Base-by-base conservation (phyloP, 2,797 vertebrate species). In the Etheostoma perlongum region DNA sequence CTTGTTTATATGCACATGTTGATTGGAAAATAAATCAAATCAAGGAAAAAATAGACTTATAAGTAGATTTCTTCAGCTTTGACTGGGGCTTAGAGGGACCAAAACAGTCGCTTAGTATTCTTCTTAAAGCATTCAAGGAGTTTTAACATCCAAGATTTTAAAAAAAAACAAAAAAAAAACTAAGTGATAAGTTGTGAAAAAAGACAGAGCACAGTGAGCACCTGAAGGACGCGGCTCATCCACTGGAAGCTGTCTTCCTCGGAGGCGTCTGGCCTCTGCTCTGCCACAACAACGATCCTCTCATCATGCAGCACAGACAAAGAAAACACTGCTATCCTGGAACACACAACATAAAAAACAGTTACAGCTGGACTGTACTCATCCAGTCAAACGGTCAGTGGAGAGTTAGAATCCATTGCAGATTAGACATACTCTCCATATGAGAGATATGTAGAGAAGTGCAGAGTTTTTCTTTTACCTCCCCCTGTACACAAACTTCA, bases 201-300 rank as follows among this genome's bases (percentile, higher is more conserved):
- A 57, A n/a, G 33, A 36, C 19, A 68, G 47, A 64, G 18, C 12
- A n/a, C 23, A 51, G 13, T 51, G 19, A 44, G 53, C 40, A 98
- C 98, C 97, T 99, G 98, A 52, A 99, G 95, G 68, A 98, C 97
- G 0, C 98, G 95, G 85, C 98, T 98, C 98, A 99, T 99, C 98
- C 98, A 99, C 94, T 98, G 98, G 90, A 99, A 99, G 91, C 97
- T 99, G 94, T 99, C 98, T 85, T 99, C 98, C 90, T 99, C 98
- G 0, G 98, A 98, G 0, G 98, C 96, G 0, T 99, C 98, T 0
- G 98, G 98, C 77, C 98, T 95, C 93, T 99, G 98, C 88, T 99
- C 98, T 0, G 98, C 98, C 86, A 98, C 98, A 15, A 99, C 96
- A 62, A 99, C 96, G 0, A 99, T 97, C 71, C 98, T 95, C 89